phyloP scores from a whole-genome alignment of 2,888 invertebrate genomes.

The Trissolcus brochymenae region DNA sequence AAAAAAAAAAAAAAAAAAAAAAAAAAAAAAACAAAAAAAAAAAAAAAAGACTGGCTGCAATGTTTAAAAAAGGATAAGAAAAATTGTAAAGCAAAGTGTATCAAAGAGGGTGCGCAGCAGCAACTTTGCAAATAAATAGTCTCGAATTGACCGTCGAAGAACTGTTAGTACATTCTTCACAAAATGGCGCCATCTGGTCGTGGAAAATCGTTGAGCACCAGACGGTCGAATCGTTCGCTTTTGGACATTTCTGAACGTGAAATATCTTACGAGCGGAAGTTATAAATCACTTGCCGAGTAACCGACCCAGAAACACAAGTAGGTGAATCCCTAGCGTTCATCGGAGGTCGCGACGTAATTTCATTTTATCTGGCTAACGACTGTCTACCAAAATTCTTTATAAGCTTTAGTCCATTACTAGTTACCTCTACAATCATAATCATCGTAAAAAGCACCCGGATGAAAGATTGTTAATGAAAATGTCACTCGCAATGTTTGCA shows the following conservation, averaged over 20 bases:
- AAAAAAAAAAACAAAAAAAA: no score
- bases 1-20: no score
- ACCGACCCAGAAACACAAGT: constrained; percentile 65
- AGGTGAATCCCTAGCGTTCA: constrained; percentile 58
- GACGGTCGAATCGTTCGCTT: constrained; percentile 59
- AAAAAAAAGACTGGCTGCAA: no score
- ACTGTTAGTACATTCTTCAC: constrained; percentile 22
- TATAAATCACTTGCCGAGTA: constrained; percentile 65
- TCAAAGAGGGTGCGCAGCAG: constrained; percentile 6
- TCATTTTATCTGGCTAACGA: constrained; percentile 63
- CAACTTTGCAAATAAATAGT: constrained; percentile 28
- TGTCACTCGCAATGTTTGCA: no score
- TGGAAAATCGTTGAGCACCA: constrained; percentile 53
- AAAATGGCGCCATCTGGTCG: constrained; percentile 46
- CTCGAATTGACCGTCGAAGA: constrained; percentile 20
- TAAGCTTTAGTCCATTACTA: constrained; percentile 20
- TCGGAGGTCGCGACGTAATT: constrained; percentile 62
- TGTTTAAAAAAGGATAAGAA: no score
- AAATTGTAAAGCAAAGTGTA: constrained; percentile 3
- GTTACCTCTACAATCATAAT: constrained; percentile 9
- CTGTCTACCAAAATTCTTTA: constrained; percentile 62
- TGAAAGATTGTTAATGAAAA: no score
- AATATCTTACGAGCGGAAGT: constrained; percentile 65
- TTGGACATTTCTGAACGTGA: constrained; percentile 55
- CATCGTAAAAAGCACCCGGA: no score